Base-by-base conservation (phyloP, 2,888 invertebrate species). In the Scaptomyza cyrtandrae region DNA sequence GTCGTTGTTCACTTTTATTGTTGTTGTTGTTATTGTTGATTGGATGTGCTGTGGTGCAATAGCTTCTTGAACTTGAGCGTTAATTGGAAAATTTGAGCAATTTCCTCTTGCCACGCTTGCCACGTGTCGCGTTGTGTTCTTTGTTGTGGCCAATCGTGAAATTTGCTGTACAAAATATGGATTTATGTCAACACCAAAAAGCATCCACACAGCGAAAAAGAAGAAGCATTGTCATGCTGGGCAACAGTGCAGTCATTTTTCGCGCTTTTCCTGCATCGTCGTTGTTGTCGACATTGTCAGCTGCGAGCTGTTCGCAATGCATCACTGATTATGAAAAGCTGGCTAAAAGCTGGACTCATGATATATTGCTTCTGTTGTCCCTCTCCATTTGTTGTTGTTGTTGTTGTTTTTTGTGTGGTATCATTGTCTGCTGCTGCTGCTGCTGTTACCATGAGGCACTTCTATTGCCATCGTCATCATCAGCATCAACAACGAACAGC, bases 261-360 rank as follows among this genome's bases (percentile, higher is more conserved):
- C 69, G 75, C 69, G 84, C 77, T 69, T 68, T 63, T 69, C 71
- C 69, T 54, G 62, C 66, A 66, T 67, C 55, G 65, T 67, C 55
- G 65, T 67, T 56, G 79, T 67, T 58, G 78, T 70, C 71, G 64
- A 46, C 75, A 73, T 73, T 78, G 78, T 80, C 80, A 80, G 78
- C 78, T 78, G 80, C 78, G 78, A 78, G 79, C 88, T 87, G 88
- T 73, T 82, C 83, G 87, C 87, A 86, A 86, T 88, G 85, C 85
- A 86, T 88, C 85, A 86, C 89, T 86, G 87, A 86, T 86, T 86
- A 86, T 86, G 85, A 86, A 86, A 86, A 86, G 85, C 89, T 88
- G 71, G 85, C 89, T 86, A 86, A 88, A 86, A 86, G 85, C 87
- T 88, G 87, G 87, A 86, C 89, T 73, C 74, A 63, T 88, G 85